Percentiles rank a stretch among this genome's conserved stretches.
These are phyloP conservation scores for Cyclura pinguis DNA, from an alignment of 2,797 vertebrate species.

Conservation along the genomic window DNA sequence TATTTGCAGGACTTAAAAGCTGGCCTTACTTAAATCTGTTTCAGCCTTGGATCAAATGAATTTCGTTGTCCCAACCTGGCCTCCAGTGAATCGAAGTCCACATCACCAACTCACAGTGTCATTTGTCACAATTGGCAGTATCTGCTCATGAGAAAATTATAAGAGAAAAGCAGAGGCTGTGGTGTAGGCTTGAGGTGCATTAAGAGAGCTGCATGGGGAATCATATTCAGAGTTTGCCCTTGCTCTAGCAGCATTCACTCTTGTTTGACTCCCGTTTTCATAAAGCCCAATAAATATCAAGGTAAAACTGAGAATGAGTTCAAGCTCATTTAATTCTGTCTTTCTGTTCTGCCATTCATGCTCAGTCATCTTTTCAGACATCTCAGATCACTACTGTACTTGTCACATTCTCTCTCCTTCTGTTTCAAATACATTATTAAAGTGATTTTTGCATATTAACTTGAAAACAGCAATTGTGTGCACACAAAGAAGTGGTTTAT, in stretches of 20 bases:
- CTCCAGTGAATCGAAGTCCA: not conserved
- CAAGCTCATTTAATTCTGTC: slow-evolving; percentile 54
- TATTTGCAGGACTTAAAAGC: slow-evolving; percentile 57
- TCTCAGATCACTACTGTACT: slow-evolving; percentile 43
- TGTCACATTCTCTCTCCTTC: not conserved
- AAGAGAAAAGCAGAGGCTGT: slow-evolving; percentile 13
- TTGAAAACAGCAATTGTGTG: not conserved
- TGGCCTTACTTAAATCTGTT: slow-evolving; percentile 46
- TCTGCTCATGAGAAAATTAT: slow-evolving; percentile 34
- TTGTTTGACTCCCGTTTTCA: slow-evolving; percentile 58
- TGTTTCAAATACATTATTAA: not conserved
- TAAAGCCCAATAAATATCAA: slow-evolving; percentile 65
- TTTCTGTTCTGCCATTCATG: slow-evolving; percentile 57
- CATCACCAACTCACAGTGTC: not conserved
- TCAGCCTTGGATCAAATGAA: slow-evolving; percentile 36
- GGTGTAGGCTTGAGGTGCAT: slow-evolving; percentile 43
- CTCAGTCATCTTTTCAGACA: slow-evolving; percentile 65
- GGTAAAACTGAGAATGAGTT: slow-evolving; percentile 70
- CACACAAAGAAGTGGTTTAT: not conserved
- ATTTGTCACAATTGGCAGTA: not conserved
- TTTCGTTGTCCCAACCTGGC: not conserved
- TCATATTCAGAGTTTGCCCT: slow-evolving; percentile 41
- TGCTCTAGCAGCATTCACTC: slow-evolving; percentile 52
- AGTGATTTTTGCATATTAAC: slow-evolving; percentile 4
- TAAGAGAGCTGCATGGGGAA: slow-evolving; percentile 35